phyloP scores from a whole-genome alignment of 2,888 invertebrate genomes.

The Urechis unicinctus region DNA sequence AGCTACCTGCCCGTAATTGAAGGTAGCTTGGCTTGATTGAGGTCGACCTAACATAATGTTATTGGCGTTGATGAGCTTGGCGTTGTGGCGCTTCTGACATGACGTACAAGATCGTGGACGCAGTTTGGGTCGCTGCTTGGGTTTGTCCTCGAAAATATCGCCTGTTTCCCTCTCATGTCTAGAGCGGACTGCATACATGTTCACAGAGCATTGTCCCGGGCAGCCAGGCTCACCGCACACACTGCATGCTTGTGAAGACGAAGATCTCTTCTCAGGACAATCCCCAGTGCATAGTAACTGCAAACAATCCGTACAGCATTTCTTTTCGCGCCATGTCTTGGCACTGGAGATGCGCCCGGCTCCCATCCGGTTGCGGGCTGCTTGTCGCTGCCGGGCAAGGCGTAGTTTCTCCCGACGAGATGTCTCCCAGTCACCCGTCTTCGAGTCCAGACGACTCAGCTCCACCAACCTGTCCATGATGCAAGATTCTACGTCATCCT shows the following conservation, averaged over 20 bases:
- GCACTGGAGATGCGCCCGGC: constrained; percentile 5
- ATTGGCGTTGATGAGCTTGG: too few species aligned
- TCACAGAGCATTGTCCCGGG: too few species aligned
- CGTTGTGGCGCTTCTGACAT: too few species aligned
- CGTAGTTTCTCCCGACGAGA: neutral
- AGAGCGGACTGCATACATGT: too few species aligned
- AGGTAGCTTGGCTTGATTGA: too few species aligned
- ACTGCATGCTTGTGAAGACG: neutral
- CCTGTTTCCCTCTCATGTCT: too few species aligned
- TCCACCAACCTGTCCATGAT: constrained; percentile 7
- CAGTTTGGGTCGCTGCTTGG: too few species aligned
- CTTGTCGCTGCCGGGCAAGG: neutral
- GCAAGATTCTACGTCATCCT: too few species aligned
- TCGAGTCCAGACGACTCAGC: constrained; percentile 3
- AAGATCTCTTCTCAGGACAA: constrained; percentile 30
- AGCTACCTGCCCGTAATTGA: too few species aligned
- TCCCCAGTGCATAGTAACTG: constrained; percentile 38
- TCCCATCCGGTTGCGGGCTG: neutral
- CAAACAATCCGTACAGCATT: constrained; percentile 31
- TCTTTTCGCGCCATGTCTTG: constrained; percentile 24
- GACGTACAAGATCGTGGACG: too few species aligned
- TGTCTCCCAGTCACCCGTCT: constrained; percentile 8
- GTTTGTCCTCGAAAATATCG: too few species aligned
- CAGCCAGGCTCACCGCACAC: neutral
- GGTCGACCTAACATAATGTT: too few species aligned